Evolutionary conservation across 2,888 invertebrate genomes (phyloP).

Genomic region (Drosophila tanythrix): DNA sequence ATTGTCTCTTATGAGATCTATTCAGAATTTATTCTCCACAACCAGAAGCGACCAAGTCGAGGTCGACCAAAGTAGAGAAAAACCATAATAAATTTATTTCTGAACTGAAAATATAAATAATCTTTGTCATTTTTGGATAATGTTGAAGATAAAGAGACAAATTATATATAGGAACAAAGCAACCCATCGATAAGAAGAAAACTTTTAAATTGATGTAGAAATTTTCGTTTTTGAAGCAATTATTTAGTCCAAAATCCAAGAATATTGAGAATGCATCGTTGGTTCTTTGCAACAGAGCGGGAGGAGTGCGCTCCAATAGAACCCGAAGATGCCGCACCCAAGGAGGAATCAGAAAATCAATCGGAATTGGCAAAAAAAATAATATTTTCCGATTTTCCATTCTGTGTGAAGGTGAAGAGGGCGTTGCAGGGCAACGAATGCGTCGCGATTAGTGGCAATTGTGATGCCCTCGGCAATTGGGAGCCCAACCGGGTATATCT

Average conservation of each 20-base stretch:
- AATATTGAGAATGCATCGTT: conserved; percentile 87
- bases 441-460: conserved; percentile 89
- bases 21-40: background rate
- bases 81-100: background rate
- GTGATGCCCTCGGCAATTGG: conserved; percentile 89
- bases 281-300: conserved; percentile 88
- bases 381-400: conserved; percentile 84
- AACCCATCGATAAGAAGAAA: background rate
- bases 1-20: background rate
- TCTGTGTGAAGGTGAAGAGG: conserved; percentile 85
- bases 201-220: background rate
- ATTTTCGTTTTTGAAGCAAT: conserved; percentile 11
- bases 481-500: conserved; percentile 86
- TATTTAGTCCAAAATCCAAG: conserved; percentile 1
- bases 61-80: background rate
- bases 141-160: background rate
- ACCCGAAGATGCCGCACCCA: background rate
- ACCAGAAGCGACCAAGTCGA: background rate
- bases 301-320: conserved; percentile 49
- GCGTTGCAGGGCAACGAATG: conserved; percentile 87
- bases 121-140: accelerated
- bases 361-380: conserved; percentile 37
- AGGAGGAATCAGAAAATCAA: background rate
- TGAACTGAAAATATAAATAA: background rate
- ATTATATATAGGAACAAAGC: background rate